Evolutionary conservation across 2,888 invertebrate species (phyloP), one percentile per base, ranked within the genome.

Genomic region (Troides helena): DNA sequence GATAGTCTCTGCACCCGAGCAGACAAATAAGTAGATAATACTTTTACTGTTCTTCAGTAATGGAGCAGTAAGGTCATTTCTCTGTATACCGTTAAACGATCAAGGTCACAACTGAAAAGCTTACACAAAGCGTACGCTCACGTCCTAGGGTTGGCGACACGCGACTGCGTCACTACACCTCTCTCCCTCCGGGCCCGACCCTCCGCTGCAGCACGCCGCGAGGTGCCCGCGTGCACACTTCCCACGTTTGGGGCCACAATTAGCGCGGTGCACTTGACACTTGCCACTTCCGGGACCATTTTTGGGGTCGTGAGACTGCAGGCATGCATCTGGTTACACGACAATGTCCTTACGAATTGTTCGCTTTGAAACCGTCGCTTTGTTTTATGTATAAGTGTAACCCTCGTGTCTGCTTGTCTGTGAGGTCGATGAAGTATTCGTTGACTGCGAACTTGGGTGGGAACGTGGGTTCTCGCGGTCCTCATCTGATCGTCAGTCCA

Each of bases 181-280:
- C 50, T 18, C 50, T 18, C 50, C 50, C 50, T 17, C 18, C 50
- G 43, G 39, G 36, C 21, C 61, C 39, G 39, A 30, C 18, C 14
- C 12, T 12, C 57, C 1, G 30, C 43, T 2, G 8, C 14, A 5
- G 2, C 62, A 46, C 23, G 59, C 36, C 65, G 59, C 25, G 65
- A 46, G 65, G 39, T 39, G 39, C 10, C 8, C 39, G 30, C 39
- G 57, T 57, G 57, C 57, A 60, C 67, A 61, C 30, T 72, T 72
- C 72, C 71, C 72, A 72, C 72, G 72, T 65, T 67, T 56, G 58
- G 36, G 36, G 61, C 61, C 65, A 65, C 69, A 72, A 72, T 72
- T 72, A 72, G 69, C 72, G 21, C 72, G 58, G 57, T 65, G 69
- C 69, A 72, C 63, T 53, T 59, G 46, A 59, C 50, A 62, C 60